These are phyloP conservation scores for Orthonychiurus folsomi DNA, from an alignment of 2,888 invertebrate species.

Conservation along the genomic window DNA sequence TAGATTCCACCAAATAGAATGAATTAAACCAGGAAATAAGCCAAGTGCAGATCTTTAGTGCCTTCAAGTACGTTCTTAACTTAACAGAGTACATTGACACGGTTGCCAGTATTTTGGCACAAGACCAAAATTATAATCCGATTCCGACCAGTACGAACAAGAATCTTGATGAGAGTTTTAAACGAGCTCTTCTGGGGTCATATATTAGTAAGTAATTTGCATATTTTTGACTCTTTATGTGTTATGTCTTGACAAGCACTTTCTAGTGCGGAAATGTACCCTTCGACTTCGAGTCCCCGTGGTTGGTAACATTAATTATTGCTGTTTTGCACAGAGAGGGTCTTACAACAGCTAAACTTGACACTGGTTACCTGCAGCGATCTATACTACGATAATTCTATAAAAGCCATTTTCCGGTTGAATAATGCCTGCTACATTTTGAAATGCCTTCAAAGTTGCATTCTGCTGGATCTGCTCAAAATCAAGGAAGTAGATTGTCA, in stretches of 20 bases:
- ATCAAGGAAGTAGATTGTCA: slow-evolving; percentile 79
- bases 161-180: slow-evolving; percentile 47
- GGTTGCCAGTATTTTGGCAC: slow-evolving; percentile 58
- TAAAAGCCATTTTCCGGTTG: slow-evolving; percentile 79
- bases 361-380: slow-evolving; percentile 85
- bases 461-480: slow-evolving; percentile 68
- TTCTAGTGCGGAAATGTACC: too few species aligned
- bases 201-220: slow-evolving; percentile 62
- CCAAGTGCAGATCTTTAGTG: too few species aligned
- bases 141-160: slow-evolving; percentile 42
- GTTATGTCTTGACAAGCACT: background rate
- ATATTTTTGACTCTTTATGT: background rate
- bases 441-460: slow-evolving; percentile 80
- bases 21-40: too few species aligned
- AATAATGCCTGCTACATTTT: slow-evolving; percentile 92
- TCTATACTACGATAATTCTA: slow-evolving; percentile 73
- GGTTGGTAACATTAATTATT: too few species aligned
- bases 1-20: too few species aligned
- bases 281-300: too few species aligned
- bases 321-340: slow-evolving; percentile 59
- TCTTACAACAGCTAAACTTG: slow-evolving; percentile 78
- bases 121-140: slow-evolving; percentile 46
- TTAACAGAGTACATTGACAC: slow-evolving; percentile 68
- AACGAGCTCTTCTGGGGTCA: slow-evolving; percentile 61
- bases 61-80: too few species aligned